Conservation (phyloP, 2,888 invertebrate genomes). For the Ochropleura leucogaster region DNA sequence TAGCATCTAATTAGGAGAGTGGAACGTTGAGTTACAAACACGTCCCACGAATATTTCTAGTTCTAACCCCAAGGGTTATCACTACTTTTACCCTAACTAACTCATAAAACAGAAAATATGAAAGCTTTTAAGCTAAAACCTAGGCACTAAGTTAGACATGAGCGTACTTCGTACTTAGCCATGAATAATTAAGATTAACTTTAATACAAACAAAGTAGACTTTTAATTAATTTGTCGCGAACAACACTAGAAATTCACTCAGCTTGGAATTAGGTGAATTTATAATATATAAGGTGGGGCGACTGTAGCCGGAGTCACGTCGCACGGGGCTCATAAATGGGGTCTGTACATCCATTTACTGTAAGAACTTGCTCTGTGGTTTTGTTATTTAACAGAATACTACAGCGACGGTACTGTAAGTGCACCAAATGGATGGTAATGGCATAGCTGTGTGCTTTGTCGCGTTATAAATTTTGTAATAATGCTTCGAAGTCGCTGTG, state of each 20-base stretch:
- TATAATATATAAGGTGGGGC: constrained; percentile 62
- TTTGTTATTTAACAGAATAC: constrained; percentile 73
- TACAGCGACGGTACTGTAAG: constrained; percentile 65
- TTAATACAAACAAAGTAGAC: constrained; percentile 63
- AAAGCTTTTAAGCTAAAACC: constrained; percentile 58
- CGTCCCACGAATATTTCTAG: constrained; percentile 18
- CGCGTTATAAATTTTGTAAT: constrained; percentile 67
- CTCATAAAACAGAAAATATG: constrained; percentile 53
- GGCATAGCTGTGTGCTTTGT: constrained; percentile 62
- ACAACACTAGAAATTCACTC: constrained; percentile 67
- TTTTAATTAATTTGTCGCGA: constrained; percentile 65
- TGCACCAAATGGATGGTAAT: constrained; percentile 77
- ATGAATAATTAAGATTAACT: constrained; percentile 64
- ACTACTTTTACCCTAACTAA: constrained; percentile 39
- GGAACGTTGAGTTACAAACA: constrained; percentile 11
- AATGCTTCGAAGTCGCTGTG: constrained; percentile 37
- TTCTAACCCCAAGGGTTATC: constrained; percentile 31
- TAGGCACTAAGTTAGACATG: constrained; percentile 48
- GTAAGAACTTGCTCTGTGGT: constrained; percentile 63
- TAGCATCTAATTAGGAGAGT: constrained; percentile 14
- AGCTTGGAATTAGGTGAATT: constrained; percentile 68
- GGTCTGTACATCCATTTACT: constrained; percentile 59
- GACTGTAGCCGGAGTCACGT: constrained; percentile 58
- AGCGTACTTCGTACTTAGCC: constrained; percentile 64
- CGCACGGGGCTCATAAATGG: constrained; percentile 68